phyloP scores from a whole-genome alignment of 2,797 vertebrate species.

The Caiman crocodilus region DNA sequence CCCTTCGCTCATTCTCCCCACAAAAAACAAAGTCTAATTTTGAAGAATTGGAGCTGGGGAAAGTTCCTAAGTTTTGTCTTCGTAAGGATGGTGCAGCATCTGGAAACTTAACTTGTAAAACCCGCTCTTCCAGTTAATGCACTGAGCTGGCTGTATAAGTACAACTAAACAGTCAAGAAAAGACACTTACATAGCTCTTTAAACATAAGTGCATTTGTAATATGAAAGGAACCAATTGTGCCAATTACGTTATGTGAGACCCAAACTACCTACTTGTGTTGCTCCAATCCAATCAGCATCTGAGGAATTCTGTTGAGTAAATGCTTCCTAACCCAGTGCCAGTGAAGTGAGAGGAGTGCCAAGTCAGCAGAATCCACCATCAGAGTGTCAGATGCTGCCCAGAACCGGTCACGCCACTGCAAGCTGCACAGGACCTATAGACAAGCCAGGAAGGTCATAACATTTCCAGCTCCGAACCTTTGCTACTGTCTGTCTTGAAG shows the following conservation, averaged over 20 bases:
- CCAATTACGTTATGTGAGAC: not conserved
- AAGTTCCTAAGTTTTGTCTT: not conserved
- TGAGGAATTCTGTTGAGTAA: slow-evolving; percentile 87
- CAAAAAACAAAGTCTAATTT: not conserved
- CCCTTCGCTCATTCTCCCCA: not conserved
- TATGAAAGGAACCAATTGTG: not conserved
- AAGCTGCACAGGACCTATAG: slow-evolving; percentile 79
- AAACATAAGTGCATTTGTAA: not conserved
- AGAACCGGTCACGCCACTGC: slow-evolving; percentile 93
- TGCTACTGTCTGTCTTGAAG: not conserved
- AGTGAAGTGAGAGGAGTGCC: slow-evolving; percentile 92
- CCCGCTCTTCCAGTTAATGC: fast-evolving
- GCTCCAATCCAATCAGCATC: slow-evolving; percentile 86
- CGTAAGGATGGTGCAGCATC: not conserved
- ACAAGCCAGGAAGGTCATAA: slow-evolving; percentile 14
- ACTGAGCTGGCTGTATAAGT: not conserved
- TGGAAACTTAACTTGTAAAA: not conserved
- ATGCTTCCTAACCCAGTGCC: slow-evolving; percentile 97
- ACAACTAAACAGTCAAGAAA: not conserved
- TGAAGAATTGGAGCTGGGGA: not conserved
- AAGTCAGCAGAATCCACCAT: slow-evolving; percentile 87
- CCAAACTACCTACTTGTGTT: slow-evolving; percentile 85
- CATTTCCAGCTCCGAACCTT: not conserved
- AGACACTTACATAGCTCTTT: not conserved
- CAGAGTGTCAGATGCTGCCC: slow-evolving; percentile 87